These are phyloP conservation scores for Sebastes trivittatus DNA, from an alignment of 2,797 vertebrate species.

Conservation along the genomic window DNA sequence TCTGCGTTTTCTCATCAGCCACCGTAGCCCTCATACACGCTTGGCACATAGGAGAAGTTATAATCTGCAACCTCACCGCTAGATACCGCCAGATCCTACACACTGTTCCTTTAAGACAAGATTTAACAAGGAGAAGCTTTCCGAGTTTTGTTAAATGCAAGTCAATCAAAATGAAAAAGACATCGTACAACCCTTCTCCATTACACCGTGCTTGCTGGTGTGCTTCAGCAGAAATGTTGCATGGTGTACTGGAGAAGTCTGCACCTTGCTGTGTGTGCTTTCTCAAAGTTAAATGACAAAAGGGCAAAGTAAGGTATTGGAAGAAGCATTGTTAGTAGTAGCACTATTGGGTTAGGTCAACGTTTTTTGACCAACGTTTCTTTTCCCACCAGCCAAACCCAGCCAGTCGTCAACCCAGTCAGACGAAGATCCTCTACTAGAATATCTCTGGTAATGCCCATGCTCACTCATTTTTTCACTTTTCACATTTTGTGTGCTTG, in stretches of 20 bases:
- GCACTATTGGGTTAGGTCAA: background rate
- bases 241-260: background rate
- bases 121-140: background rate
- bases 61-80: too few species aligned
- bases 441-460: slow-evolving; percentile 90
- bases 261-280: background rate
- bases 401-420: slow-evolving; percentile 89
- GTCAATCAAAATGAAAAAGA: background rate
- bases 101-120: too few species aligned
- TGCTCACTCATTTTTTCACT: background rate
- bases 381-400: slow-evolving; percentile 86
- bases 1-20: too few species aligned
- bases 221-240: background rate
- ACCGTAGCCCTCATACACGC: too few species aligned
- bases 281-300: background rate
- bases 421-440: slow-evolving; percentile 92
- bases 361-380: background rate
- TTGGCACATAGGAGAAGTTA: too few species aligned
- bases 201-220: background rate
- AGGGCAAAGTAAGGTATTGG: background rate
- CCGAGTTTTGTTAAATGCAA: background rate
- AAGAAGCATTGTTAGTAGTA: background rate
- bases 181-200: background rate
- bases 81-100: too few species aligned
- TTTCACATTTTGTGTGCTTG: background rate